A percentile compares a stretch with the other conserved stretches of the same genome.
phyloP scores from a whole-genome alignment of 92 coral and sea anemone genomes.

The Epizoanthus fatuus region DNA sequence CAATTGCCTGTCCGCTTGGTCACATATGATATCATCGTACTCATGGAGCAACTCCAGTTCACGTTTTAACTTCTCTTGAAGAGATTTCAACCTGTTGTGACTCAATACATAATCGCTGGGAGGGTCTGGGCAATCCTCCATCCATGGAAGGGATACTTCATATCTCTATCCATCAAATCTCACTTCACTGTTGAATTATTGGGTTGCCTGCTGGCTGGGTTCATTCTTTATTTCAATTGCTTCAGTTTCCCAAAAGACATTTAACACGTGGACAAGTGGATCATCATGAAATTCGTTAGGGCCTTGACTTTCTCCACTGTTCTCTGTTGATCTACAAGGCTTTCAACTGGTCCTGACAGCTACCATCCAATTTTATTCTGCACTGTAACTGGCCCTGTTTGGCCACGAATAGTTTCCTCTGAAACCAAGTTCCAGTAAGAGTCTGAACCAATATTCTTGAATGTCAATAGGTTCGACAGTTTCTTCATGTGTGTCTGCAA shows the following conservation, averaged over 20 bases:
- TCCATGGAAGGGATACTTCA: conserved; percentile 76
- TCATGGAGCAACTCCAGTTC: conserved; percentile 62
- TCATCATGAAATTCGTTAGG: conserved; percentile 10
- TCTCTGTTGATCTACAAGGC: conserved; percentile 12
- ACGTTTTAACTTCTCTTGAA: conserved; percentile 52
- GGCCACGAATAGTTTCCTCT: conserved; percentile 56
- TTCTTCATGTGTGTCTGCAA: conserved; percentile 60
- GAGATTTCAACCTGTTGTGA: conserved; percentile 46
- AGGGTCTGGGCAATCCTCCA: conserved; percentile 38
- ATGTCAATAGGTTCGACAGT: conserved; percentile 49
- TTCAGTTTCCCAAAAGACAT: conserved; percentile 77
- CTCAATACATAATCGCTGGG: conserved; percentile 60
- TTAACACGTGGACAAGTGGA: conserved; percentile 56
- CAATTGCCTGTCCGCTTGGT: conserved; percentile 54
- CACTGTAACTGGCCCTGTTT: conserved; percentile 70
- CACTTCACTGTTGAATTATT: conserved; percentile 42
- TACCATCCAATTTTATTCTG: conserved; percentile 76
- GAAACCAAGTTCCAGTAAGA: conserved; percentile 74
- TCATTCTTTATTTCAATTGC: conserved; percentile 24
- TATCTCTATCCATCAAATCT: conserved; percentile 66
- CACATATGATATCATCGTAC: conserved; percentile 58
- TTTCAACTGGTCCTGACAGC: conserved; percentile 60
- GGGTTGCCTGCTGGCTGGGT: no score
- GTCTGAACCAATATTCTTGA: conserved; percentile 73
- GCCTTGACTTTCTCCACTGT: conserved; percentile 36